phyloP scores from a whole-genome alignment of 2,113 vertebrate species.

The Pitta sordida region DNA sequence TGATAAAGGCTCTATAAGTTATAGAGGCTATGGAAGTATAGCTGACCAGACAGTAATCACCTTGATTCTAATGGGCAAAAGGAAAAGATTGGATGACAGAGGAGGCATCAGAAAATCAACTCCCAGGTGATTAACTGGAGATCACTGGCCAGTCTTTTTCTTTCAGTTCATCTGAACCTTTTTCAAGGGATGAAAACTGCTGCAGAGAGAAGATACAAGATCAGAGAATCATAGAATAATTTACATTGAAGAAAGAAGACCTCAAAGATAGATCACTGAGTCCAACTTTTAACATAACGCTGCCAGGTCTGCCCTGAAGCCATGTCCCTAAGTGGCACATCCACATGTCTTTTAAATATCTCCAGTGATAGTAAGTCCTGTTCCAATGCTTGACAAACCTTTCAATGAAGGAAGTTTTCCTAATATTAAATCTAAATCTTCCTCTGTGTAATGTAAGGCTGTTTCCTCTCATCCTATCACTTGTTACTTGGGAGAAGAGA shows the following conservation, averaged over 20 bases:
- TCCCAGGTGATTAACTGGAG: neutral
- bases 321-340: neutral
- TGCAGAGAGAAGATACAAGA: neutral
- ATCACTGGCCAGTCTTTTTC: neutral
- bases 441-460: neutral
- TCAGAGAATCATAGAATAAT: neutral
- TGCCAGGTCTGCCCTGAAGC: neutral
- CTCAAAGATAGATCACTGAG: neutral
- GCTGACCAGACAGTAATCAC: neutral
- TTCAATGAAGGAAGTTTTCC: neutral
- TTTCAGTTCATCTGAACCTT: neutral
- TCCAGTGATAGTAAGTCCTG: neutral
- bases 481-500: neutral
- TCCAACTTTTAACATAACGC: neutral
- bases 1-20: neutral
- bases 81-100: neutral
- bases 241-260: neutral
- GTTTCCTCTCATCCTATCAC: neutral
- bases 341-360: fast-evolving
- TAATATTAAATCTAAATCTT: neutral
- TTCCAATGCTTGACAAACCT: neutral
- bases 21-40: neutral
- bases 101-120: neutral
- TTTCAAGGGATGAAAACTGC: neutral
- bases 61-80: neutral